Evolutionary conservation across 1,140 invertebrate species (phyloP).

Genomic region (Zophobas atratus): DNA sequence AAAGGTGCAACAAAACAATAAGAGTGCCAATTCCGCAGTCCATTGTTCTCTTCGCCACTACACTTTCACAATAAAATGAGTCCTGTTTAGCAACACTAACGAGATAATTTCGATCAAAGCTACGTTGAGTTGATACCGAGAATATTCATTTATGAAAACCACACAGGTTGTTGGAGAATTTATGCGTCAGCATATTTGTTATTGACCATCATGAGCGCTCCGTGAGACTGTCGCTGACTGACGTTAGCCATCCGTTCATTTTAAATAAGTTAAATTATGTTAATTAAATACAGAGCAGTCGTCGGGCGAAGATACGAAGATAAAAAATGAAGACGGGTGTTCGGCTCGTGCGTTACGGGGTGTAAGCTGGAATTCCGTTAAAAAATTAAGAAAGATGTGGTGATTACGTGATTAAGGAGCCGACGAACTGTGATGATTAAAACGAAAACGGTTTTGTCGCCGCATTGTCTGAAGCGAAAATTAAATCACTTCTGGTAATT

Average conservation of each 20-base stretch:
- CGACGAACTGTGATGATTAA: too few relatives aligned
- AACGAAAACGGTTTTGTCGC: too few relatives aligned
- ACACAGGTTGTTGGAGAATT: constrained; percentile 12
- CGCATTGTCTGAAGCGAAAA: background rate
- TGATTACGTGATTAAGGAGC: too few relatives aligned
- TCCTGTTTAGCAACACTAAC: background rate
- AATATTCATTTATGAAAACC: constrained; percentile 19
- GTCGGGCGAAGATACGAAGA: constrained; percentile 21
- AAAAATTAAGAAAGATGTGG: too few relatives aligned
- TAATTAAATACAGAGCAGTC: constrained; percentile 26
- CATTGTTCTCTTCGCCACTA: background rate
- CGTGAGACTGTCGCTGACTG: constrained; percentile 34
- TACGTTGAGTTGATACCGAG: background rate
- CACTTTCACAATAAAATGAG: constrained; percentile 1
- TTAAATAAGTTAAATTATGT: constrained; percentile 42
- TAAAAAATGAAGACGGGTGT: background rate
- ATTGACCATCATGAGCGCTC: constrained; percentile 6
- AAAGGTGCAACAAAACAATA: constrained; percentile 21
- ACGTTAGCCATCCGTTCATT: constrained; percentile 41
- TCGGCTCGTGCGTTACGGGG: too few relatives aligned
- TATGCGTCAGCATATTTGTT: constrained; percentile 15
- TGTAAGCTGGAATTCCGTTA: too few relatives aligned
- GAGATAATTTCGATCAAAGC: background rate
- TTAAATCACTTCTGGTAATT: background rate
- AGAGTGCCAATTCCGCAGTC: background rate